Percentiles rank a stretch among this genome's conserved stretches.
phyloP scores from a whole-genome alignment of 2,113 vertebrate species.

The Ameiurus melas region DNA sequence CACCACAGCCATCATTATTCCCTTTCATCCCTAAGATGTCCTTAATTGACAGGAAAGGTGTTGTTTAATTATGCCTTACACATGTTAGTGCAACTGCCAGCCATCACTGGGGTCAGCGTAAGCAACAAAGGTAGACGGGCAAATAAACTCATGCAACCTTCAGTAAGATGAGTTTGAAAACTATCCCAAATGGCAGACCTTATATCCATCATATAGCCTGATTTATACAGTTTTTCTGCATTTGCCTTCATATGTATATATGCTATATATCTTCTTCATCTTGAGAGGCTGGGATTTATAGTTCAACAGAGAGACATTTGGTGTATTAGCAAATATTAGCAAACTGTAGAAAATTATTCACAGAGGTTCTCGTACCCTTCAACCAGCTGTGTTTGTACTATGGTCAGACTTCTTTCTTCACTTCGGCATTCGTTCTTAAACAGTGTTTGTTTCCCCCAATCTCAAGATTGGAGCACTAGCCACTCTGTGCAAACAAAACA shows the following conservation, averaged over 20 bases:
- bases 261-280: not conserved
- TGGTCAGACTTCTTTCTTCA: constrained; percentile 11
- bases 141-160: not conserved
- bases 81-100: constrained; percentile 20
- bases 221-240: not conserved
- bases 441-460: constrained; percentile 49
- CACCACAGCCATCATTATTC: constrained; percentile 40
- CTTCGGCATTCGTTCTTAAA: constrained; percentile 42
- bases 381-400: constrained; percentile 10
- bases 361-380: not conserved
- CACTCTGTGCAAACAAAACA: constrained; percentile 48
- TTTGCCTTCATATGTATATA: not conserved
- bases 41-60: constrained; percentile 58
- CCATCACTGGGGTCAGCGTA: not conserved
- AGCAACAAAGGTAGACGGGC: not conserved
- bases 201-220: not conserved
- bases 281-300: not conserved
- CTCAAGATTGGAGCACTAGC: constrained; percentile 34
- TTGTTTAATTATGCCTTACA: constrained; percentile 39
- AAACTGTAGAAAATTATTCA: constrained; percentile 7
- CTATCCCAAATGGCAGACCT: not conserved
- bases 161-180: not conserved
- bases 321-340: not conserved
- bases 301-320: not conserved
- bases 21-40: constrained; percentile 46